Conservation (phyloP, 35 echinoderm and acorn worm species). For the Ophiothrix spiculata region DNA sequence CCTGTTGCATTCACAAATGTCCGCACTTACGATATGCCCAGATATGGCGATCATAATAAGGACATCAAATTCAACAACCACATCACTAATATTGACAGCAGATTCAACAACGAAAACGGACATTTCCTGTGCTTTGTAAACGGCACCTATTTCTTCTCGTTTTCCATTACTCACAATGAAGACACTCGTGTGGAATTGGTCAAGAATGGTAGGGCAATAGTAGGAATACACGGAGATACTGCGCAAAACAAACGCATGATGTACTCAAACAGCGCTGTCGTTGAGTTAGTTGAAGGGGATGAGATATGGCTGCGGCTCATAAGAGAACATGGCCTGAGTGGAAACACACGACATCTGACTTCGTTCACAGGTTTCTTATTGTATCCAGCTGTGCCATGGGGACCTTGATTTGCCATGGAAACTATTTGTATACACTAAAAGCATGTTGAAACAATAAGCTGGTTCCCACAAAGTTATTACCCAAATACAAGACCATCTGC, state of each 20-base stretch:
- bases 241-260: slow-evolving; percentile 30
- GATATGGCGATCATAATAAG: slow-evolving; percentile 35
- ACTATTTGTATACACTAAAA: too few relatives aligned
- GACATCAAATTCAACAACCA: slow-evolving; percentile 61
- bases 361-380: slow-evolving; percentile 65
- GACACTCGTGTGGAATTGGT: slow-evolving; percentile 54
- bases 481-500: too few relatives aligned
- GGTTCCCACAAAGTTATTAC: too few relatives aligned
- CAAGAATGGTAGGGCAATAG: slow-evolving; percentile 46
- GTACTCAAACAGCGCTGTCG: slow-evolving; percentile 64
- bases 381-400: slow-evolving; percentile 43
- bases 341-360: slow-evolving; percentile 57
- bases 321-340: slow-evolving; percentile 41
- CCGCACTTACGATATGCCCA: slow-evolving; percentile 44
- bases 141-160: slow-evolving; percentile 73
- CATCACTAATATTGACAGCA: slow-evolving; percentile 56
- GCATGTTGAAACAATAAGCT: too few relatives aligned
- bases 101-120: slow-evolving; percentile 49
- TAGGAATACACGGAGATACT: slow-evolving; percentile 65
- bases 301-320: slow-evolving; percentile 55
- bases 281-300: slow-evolving; percentile 55
- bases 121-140: slow-evolving; percentile 57
- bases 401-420: too few relatives aligned
- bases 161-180: slow-evolving; percentile 43
- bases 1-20: slow-evolving; percentile 53